Evolutionary conservation across 2,113 vertebrate species (phyloP), one percentile per base, ranked within the genome.

Genomic region (Bostrychus sinensis): DNA sequence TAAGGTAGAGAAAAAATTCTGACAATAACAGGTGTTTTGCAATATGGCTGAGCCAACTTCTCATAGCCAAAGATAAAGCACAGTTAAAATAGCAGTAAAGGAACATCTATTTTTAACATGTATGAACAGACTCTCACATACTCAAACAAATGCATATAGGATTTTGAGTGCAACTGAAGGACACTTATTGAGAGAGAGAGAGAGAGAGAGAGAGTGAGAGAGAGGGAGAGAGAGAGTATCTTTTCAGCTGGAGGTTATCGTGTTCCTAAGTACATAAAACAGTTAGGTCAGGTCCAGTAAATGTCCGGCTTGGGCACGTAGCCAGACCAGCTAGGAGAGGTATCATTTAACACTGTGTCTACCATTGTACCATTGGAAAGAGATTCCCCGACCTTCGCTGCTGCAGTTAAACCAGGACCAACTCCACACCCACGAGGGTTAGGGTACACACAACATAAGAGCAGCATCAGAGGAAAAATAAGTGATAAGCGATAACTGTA

Each of bases 301-400:
- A 56, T 22, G 61, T 55, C 50, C 66, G 14, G 65, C 4, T 12
- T 69, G 51, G 57, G 32, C 43, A 28, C n/a, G 25, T 17, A 41
- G 71, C 19, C 62, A 23, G 46, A 34, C 22, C n/a, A 6, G 30
- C 17, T 8, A 12, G 16, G 20, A 19, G 17, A 55, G 37, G 78
- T 75, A 86, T 89, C 76, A 41, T 51, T 74, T 86, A 85, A 81
- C 32, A 25, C 72, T 60, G 72, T 1, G 14, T 70, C 62, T 63
- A 55, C 68, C 4, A 41, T 77, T 66, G 65, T n/a, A n/a, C n/a
- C n/a, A n/a, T n/a, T n/a, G n/a, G 56, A 58, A 60, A 59, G 69
- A 84, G 51, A 32, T 69, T 48, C 45, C 8, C 69, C 79, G 78
- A 87, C 75, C 75, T 81, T 83, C 78, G 70, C 80, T 58, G 50